These are phyloP conservation scores for Spea multiplicata DNA, from an alignment of 2,113 vertebrate genomes.

Conservation along the genomic window DNA sequence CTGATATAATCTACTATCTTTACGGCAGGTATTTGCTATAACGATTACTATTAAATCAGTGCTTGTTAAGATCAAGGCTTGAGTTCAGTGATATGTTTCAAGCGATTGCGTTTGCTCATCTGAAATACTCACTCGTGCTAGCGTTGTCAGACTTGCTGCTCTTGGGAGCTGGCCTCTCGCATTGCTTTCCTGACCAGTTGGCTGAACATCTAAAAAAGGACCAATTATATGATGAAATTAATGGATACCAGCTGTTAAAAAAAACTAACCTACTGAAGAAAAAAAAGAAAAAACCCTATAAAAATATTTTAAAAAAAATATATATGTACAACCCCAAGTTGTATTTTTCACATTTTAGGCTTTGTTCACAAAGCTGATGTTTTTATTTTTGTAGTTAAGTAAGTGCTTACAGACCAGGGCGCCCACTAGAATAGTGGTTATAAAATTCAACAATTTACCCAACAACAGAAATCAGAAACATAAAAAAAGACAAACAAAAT, in stretches of 20 bases:
- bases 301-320: not conserved
- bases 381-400: no score
- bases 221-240: conserved; percentile 58
- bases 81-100: conserved; percentile 23
- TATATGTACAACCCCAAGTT: not conserved
- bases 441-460: no score
- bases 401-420: no score
- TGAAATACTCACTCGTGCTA: conserved; percentile 82
- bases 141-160: conserved; percentile 96
- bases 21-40: not conserved
- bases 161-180: conserved; percentile 94
- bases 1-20: no score
- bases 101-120: conserved; percentile 1
- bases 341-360: not conserved
- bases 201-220: conserved; percentile 86
- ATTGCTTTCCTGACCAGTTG: conserved; percentile 97
- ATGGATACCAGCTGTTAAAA: conserved; percentile 46
- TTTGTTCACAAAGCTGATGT: not conserved
- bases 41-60: conserved; percentile 19
- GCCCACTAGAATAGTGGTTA: no score
- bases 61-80: conserved; percentile 16
- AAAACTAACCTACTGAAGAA: conserved; percentile 37
- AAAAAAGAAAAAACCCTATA: not conserved
- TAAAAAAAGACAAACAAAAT: no score
- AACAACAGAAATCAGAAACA: no score